Conservation (phyloP, 2,797 vertebrate genomes). For the Nasua narica region DNA sequence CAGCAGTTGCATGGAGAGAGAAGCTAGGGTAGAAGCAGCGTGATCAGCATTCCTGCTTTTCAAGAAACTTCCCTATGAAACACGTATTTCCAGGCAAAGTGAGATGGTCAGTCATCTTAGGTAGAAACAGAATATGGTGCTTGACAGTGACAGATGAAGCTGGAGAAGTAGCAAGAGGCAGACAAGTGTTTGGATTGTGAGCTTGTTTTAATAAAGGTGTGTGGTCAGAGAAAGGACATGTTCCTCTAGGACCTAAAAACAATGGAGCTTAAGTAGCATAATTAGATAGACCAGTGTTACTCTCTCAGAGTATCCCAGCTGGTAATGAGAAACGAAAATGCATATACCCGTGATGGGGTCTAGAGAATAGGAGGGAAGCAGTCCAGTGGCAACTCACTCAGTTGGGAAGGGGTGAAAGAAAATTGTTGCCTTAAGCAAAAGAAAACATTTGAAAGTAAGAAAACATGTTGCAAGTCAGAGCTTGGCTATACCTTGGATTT, state of each 20-base stretch:
- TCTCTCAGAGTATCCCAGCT: not conserved
- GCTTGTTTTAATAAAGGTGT: not conserved
- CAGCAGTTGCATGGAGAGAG: not conserved
- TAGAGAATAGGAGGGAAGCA: not conserved
- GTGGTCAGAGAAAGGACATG: not conserved
- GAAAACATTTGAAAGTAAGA: not conserved
- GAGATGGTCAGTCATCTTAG: not conserved
- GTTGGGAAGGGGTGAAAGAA: not conserved
- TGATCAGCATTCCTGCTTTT: not conserved
- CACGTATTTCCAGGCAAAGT: not conserved
- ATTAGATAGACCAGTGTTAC: not conserved
- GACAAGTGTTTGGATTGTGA: not conserved
- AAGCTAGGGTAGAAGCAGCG: fast-evolving
- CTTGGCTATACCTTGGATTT: not conserved
- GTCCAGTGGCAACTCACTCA: not conserved
- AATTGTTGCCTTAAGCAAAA: not conserved
- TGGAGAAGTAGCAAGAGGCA: not conserved
- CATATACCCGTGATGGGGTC: not conserved
- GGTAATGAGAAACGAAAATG: not conserved
- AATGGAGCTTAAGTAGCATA: not conserved
- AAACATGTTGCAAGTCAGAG: not conserved
- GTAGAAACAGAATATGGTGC: not conserved
- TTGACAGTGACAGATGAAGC: not conserved
- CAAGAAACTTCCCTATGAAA: not conserved
- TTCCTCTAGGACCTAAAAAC: not conserved